Conservation (phyloP, 2,888 invertebrate genomes). For the Athetis lepigone region DNA sequence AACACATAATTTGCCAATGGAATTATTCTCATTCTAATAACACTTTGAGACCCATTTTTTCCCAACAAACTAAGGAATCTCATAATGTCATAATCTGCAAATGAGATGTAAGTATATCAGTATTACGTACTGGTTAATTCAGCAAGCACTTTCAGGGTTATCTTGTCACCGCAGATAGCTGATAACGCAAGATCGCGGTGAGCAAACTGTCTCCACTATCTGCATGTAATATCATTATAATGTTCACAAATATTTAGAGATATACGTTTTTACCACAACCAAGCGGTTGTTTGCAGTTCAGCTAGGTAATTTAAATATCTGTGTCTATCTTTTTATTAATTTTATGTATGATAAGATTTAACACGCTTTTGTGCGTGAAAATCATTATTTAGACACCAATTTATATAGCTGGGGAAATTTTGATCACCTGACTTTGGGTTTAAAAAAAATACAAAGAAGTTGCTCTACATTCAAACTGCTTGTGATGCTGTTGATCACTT, state of each 20-base stretch:
- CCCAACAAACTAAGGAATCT: not conserved
- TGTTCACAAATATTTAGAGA: constrained; percentile 39
- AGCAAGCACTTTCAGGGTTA: constrained; percentile 49
- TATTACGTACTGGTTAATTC: constrained; percentile 37
- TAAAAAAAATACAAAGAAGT: too few relatives aligned
- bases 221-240: constrained; percentile 24
- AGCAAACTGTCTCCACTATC: constrained; percentile 50
- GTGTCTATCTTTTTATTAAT: not conserved
- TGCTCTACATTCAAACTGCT: too few relatives aligned
- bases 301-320: not conserved
- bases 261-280: constrained; percentile 3
- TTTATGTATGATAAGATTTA: not conserved
- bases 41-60: too few relatives aligned
- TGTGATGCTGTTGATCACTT: too few relatives aligned
- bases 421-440: too few relatives aligned
- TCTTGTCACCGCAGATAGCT: constrained; percentile 52
- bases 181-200: constrained; percentile 55
- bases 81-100: constrained; percentile 25
- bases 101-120: constrained; percentile 19
- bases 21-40: too few relatives aligned
- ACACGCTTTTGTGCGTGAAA: not conserved
- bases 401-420: too few relatives aligned
- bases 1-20: too few relatives aligned
- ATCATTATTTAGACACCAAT: too few relatives aligned
- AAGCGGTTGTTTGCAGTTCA: constrained; percentile 2